A percentile compares a stretch with the other conserved stretches of the same genome.
These are phyloP conservation scores for Caenorhabditis zanzibari DNA, from an alignment of 2,888 invertebrate species.

Conservation along the genomic window DNA sequence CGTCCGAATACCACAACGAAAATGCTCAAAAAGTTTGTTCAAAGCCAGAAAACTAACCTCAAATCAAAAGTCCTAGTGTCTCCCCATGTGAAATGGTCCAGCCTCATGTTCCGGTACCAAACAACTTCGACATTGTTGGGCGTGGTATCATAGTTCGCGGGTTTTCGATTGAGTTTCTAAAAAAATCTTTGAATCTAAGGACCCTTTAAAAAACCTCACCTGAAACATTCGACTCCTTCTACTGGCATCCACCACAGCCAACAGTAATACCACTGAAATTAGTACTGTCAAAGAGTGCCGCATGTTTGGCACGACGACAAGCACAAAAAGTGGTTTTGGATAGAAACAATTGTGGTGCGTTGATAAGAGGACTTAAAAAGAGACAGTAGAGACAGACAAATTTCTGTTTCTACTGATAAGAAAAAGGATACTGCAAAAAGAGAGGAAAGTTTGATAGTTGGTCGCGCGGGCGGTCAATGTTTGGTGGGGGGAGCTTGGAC, in stretches of 20 bases:
- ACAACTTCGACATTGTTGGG: conserved; percentile 38
- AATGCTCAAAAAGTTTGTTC: too few species aligned
- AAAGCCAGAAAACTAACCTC: conserved; percentile 20
- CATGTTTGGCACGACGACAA: conserved; percentile 6
- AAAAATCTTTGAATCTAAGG: not conserved
- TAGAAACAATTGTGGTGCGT: too few species aligned
- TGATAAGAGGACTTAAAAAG: not conserved
- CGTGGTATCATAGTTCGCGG: not conserved
- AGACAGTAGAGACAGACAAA: not conserved
- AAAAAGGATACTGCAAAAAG: not conserved
- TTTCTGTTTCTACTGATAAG: not conserved
- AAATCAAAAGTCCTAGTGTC: conserved; percentile 57
- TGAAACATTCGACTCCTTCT: conserved; percentile 34
- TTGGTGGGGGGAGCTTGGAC: too few species aligned
- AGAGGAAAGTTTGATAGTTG: conserved; percentile 14
- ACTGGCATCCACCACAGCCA: conserved; percentile 13
- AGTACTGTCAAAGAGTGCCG: conserved; percentile 18
- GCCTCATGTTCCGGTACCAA: conserved; percentile 64
- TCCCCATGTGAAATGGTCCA: conserved; percentile 73
- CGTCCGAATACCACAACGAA: too few species aligned
- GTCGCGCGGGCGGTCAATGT: not conserved
- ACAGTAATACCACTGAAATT: not conserved
- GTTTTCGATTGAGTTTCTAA: conserved; percentile 16
- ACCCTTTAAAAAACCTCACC: not conserved
- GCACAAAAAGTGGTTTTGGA: conserved; percentile 17